Percentiles rank a stretch among this genome's conserved stretches.
Conservation (phyloP, 2,888 invertebrate genomes). For the Dorcus parallelipipedus region DNA sequence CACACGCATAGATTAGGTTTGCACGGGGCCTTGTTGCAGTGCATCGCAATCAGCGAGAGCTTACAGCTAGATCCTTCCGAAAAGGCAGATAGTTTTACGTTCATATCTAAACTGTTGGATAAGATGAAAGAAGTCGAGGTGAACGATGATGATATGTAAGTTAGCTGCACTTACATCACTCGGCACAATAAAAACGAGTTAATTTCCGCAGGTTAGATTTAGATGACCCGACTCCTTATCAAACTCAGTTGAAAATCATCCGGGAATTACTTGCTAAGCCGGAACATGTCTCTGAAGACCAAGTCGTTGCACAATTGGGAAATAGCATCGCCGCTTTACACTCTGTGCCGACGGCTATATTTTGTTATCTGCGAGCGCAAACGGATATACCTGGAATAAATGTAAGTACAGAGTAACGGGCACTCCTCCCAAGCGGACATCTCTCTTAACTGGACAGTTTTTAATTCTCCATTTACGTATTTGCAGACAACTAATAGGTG, state of each 20-base stretch:
- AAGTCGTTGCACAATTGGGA: conserved; percentile 56
- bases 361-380: conserved; percentile 60
- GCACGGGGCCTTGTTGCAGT: conserved; percentile 58
- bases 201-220: conserved; percentile 32
- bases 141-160: conserved; percentile 46
- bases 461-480: no score
- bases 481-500: no score
- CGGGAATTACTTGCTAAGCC: conserved; percentile 50
- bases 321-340: conserved; percentile 61
- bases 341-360: conserved; percentile 72
- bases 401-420: conserved; percentile 36
- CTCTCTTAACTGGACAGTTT: no score
- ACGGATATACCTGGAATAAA: conserved; percentile 51
- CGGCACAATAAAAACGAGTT: conserved; percentile 10
- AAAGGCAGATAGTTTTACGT: conserved; percentile 50
- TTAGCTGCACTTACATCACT: conserved; percentile 12
- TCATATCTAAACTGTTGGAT: conserved; percentile 51
- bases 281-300: conserved; percentile 45
- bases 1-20: conserved; percentile 58
- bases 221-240: conserved; percentile 51
- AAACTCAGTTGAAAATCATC: conserved; percentile 53
- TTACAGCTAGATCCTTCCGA: conserved; percentile 48
- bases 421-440: no score
- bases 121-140: conserved; percentile 55
- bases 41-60: conserved; percentile 58